These are phyloP conservation scores for Lasius fuliginosus DNA, from an alignment of 2,888 invertebrate genomes.

Conservation along the genomic window DNA sequence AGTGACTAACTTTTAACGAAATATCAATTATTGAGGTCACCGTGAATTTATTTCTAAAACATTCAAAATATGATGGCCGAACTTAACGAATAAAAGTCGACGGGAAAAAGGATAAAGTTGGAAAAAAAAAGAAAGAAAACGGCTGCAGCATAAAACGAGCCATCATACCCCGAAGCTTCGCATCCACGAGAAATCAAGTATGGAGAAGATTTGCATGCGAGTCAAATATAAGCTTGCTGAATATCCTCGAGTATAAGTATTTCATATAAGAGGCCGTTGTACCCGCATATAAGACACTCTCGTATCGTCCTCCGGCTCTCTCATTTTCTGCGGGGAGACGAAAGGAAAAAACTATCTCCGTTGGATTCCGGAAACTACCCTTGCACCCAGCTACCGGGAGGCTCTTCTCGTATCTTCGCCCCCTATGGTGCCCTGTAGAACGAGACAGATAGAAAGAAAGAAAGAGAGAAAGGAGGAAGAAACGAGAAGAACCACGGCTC, in stretches of 20 bases:
- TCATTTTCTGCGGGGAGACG: slow-evolving; percentile 70
- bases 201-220: slow-evolving; percentile 84
- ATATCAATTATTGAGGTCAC: neutral
- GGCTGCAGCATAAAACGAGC: slow-evolving; percentile 73
- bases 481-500: slow-evolving; percentile 65
- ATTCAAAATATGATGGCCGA: slow-evolving; percentile 42
- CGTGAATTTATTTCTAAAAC: neutral
- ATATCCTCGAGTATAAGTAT: slow-evolving; percentile 83
- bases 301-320: slow-evolving; percentile 66
- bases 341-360: slow-evolving; percentile 67
- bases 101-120: slow-evolving; percentile 12
- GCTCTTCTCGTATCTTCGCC: slow-evolving; percentile 60
- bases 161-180: slow-evolving; percentile 74
- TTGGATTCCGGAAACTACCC: slow-evolving; percentile 73
- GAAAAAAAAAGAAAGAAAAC: slow-evolving; percentile 62
- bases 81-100: slow-evolving; percentile 55
- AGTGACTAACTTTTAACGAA: neutral
- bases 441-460: slow-evolving; percentile 60
- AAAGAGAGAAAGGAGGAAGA: slow-evolving; percentile 2
- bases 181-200: slow-evolving; percentile 84
- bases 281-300: slow-evolving; percentile 76
- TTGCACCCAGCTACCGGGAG: slow-evolving; percentile 38
- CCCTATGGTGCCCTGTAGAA: slow-evolving; percentile 65
- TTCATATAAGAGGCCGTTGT: slow-evolving; percentile 80
- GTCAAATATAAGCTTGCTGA: slow-evolving; percentile 84